phyloP scores from a whole-genome alignment of 1,140 invertebrate genomes.

The Lysiphlebus fabarum region DNA sequence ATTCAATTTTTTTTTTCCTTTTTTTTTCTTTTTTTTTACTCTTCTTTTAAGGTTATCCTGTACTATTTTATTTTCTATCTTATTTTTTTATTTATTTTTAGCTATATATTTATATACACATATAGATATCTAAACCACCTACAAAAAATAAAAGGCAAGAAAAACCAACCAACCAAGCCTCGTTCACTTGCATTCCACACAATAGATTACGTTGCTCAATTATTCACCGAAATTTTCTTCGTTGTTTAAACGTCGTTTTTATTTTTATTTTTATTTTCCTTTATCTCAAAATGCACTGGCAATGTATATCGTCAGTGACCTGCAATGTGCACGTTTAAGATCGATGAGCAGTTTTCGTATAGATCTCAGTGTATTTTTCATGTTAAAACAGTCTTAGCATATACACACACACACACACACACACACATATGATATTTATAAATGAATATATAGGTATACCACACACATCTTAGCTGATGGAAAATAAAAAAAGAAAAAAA shows the following conservation, averaged over 20 bases:
- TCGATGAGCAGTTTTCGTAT: too few species aligned
- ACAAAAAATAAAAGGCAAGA: background rate
- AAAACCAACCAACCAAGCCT: constrained; percentile 30
- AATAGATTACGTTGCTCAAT: constrained; percentile 54
- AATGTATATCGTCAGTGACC: too few species aligned
- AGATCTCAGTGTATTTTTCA: too few species aligned
- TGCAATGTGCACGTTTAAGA: too few species aligned
- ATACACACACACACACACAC: too few species aligned
- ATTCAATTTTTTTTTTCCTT: constrained; percentile 6
- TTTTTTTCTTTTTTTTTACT: constrained; percentile 2
- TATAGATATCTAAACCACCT: too few species aligned
- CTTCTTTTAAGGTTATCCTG: background rate
- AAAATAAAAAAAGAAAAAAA: background rate
- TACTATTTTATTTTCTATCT: background rate
- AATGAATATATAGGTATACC: too few species aligned
- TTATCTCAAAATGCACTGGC: too few species aligned
- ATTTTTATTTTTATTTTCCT: background rate
- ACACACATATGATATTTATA: too few species aligned
- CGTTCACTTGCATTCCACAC: constrained; percentile 47
- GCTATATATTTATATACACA: too few species aligned
- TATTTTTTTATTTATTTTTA: background rate
- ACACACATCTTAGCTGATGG: too few species aligned
- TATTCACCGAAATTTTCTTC: constrained; percentile 51
- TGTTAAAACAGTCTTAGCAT: too few species aligned
- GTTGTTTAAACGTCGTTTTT: constrained; percentile 7